Conservation (phyloP, 1,140 invertebrate genomes). For the Drosophila nebulosa region DNA sequence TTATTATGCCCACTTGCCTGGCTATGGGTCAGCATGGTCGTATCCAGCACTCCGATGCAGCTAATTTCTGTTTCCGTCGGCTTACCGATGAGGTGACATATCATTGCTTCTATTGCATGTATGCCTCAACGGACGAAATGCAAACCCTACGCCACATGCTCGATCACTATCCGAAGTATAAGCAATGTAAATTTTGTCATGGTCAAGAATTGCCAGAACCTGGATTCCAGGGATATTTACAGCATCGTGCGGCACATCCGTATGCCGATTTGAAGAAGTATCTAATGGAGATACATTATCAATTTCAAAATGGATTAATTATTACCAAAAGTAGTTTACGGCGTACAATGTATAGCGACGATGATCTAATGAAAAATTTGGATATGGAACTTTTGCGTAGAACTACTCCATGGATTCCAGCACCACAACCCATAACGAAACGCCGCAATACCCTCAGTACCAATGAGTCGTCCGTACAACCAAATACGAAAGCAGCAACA, state of each 20-base stretch:
- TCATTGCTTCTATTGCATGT: slow-evolving; percentile 53
- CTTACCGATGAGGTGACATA: slow-evolving; percentile 22
- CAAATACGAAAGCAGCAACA: not conserved
- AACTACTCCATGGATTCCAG: not conserved
- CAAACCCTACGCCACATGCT: slow-evolving; percentile 45
- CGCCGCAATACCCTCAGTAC: slow-evolving; percentile 8
- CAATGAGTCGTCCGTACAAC: not conserved
- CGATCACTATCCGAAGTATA: slow-evolving; percentile 43
- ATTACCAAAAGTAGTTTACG: slow-evolving; percentile 56
- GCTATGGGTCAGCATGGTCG: slow-evolving; percentile 41
- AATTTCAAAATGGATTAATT: slow-evolving; percentile 56
- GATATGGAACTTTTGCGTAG: slow-evolving; percentile 32
- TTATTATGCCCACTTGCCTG: slow-evolving; percentile 40
- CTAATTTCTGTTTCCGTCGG: slow-evolving; percentile 40
- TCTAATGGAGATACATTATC: slow-evolving; percentile 46
- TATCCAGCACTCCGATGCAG: slow-evolving; percentile 21
- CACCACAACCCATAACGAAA: not conserved
- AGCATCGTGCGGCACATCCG: slow-evolving; percentile 34
- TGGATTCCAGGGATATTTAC: slow-evolving; percentile 48
- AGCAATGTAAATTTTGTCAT: slow-evolving; percentile 28
- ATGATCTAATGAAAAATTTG: not conserved
- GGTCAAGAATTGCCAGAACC: not conserved
- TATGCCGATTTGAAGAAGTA: slow-evolving; percentile 36
- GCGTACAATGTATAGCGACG: slow-evolving; percentile 21
- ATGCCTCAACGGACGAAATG: slow-evolving; percentile 31